Conservation (phyloP, 2,888 invertebrate genomes). For the Drosophila prostipennis region DNA sequence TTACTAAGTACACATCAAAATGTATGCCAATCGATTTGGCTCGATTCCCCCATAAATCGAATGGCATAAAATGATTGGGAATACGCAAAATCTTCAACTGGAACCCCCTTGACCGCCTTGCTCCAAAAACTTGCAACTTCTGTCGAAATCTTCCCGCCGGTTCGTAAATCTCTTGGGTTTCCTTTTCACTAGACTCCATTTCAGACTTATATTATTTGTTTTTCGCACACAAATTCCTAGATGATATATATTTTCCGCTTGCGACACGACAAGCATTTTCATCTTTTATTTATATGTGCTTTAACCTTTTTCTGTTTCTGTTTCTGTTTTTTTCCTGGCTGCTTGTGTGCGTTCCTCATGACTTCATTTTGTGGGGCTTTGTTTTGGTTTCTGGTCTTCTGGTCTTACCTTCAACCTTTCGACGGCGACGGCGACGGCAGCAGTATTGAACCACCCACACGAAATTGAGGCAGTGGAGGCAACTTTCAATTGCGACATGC, state of each 20-base stretch:
- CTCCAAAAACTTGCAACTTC: slow-evolving; percentile 24
- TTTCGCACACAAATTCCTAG: slow-evolving; percentile 42
- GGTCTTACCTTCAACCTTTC: slow-evolving; percentile 77
- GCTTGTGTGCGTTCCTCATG: slow-evolving; percentile 46
- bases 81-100: slow-evolving; percentile 1
- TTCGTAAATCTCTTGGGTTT: slow-evolving; percentile 32
- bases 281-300: slow-evolving; percentile 47
- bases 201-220: slow-evolving; percentile 23
- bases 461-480: slow-evolving; percentile 51
- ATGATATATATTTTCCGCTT: slow-evolving; percentile 55
- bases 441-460: slow-evolving; percentile 28
- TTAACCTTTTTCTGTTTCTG: slow-evolving; percentile 65
- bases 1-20: not conserved
- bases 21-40: not conserved
- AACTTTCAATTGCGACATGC: slow-evolving; percentile 77
- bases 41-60: slow-evolving; percentile 1
- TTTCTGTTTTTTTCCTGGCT: slow-evolving; percentile 15
- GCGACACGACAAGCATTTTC: slow-evolving; percentile 42
- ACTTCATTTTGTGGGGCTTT: slow-evolving; percentile 63
- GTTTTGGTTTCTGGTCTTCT: slow-evolving; percentile 65
- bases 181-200: slow-evolving; percentile 31
- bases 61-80: slow-evolving; percentile 3
- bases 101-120: slow-evolving; percentile 10
- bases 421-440: slow-evolving; percentile 18
- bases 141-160: slow-evolving; percentile 37